Percentiles rank a stretch among this genome's conserved stretches.
These are phyloP conservation scores for Abrostola triplasia DNA, from an alignment of 2,888 invertebrate genomes.

Conservation along the genomic window DNA sequence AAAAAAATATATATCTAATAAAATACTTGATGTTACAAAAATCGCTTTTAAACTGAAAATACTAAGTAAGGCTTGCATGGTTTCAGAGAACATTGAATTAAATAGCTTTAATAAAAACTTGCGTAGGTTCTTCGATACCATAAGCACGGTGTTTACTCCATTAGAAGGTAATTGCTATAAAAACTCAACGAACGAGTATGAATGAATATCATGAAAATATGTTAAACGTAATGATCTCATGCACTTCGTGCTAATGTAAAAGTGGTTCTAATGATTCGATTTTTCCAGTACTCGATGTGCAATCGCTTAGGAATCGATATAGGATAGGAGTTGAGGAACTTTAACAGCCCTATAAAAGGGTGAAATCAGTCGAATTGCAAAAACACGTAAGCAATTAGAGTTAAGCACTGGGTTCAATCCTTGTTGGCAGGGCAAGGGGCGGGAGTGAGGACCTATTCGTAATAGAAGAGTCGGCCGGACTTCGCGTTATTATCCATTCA, in stretches of 20 bases:
- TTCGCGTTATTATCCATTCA: constrained; percentile 78
- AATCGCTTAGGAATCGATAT: not conserved
- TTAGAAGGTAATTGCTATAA: constrained; percentile 1
- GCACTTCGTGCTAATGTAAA: constrained; percentile 5
- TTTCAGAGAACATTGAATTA: not conserved
- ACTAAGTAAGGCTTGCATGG: not conserved
- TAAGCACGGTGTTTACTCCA: not conserved
- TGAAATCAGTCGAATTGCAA: constrained; percentile 72
- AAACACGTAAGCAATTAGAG: constrained; percentile 78
- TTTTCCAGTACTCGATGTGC: constrained; percentile 10
- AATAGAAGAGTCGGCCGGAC: constrained; percentile 69
- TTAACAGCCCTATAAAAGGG: constrained; percentile 69
- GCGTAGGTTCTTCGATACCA: not conserved
- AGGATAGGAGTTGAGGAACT: constrained; percentile 17
- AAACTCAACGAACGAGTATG: constrained; percentile 16
- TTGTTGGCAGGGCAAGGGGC: constrained; percentile 71
- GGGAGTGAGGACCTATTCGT: constrained; percentile 70
- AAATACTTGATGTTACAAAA: too few species aligned
- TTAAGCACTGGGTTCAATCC: constrained; percentile 75
- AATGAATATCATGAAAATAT: constrained; percentile 29
- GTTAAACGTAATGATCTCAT: constrained; percentile 1
- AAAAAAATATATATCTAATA: too few species aligned
- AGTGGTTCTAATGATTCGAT: constrained; percentile 7
- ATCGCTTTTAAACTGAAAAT: not conserved
- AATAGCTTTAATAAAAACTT: constrained; percentile 10